Evolutionary conservation across 92 coral and sea anemone species (phyloP).

Genomic region (Micromussa lordhowensis): DNA sequence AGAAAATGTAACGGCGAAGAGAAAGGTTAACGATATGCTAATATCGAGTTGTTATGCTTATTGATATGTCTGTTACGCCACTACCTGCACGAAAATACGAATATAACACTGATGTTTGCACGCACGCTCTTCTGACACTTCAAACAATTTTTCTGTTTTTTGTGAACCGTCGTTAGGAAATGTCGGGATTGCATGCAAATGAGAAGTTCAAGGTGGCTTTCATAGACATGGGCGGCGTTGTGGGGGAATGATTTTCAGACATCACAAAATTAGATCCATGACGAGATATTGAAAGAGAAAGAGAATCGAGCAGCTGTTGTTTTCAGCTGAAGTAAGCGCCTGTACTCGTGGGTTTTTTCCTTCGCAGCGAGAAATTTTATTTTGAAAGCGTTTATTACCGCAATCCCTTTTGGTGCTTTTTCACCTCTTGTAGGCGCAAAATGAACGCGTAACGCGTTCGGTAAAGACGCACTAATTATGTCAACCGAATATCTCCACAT

Average conservation of each 20-base stretch:
- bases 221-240: conserved; percentile 16
- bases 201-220: conserved; percentile 12
- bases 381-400: neutral
- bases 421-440: neutral
- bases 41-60: conserved; percentile 1
- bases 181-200: conserved; percentile 53
- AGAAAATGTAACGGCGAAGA: neutral
- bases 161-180: conserved; percentile 24
- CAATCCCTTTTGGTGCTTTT: too few species aligned
- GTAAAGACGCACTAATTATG: neutral
- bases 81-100: conserved; percentile 18
- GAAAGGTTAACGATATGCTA: conserved; percentile 1
- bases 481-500: neutral
- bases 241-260: conserved; percentile 42
- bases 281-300: conserved; percentile 37
- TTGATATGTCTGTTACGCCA: neutral
- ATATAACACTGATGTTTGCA: conserved; percentile 17
- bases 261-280: conserved; percentile 50
- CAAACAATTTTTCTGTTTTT: conserved; percentile 35
- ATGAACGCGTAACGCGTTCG: neutral
- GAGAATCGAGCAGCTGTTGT: neutral
- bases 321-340: neutral
- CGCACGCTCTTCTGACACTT: conserved; percentile 42
- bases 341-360: neutral
- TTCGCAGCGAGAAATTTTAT: neutral